Evolutionary conservation across 2,797 vertebrate species (phyloP).

Genomic region (Sebastes matsubarae): DNA sequence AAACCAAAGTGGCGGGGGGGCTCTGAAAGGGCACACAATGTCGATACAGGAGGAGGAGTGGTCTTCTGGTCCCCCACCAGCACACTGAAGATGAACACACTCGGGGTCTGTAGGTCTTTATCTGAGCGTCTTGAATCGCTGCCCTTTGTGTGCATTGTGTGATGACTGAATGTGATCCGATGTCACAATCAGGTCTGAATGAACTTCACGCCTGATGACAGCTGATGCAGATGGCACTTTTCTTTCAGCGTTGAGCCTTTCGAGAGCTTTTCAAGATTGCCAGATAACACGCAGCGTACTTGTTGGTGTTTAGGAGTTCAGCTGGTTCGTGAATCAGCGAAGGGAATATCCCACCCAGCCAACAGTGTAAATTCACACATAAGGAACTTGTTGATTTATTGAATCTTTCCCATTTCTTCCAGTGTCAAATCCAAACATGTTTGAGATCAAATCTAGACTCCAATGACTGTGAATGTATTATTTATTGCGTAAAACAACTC

Average conservation of each 20-base stretch:
- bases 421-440: neutral
- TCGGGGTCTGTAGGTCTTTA: slow-evolving; percentile 56
- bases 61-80: slow-evolving; percentile 71
- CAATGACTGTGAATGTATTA: neutral
- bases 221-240: slow-evolving; percentile 47
- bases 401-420: neutral
- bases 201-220: slow-evolving; percentile 37
- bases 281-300: neutral
- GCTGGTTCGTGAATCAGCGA: neutral
- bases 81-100: slow-evolving; percentile 66
- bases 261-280: neutral
- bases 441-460: neutral
- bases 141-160: slow-evolving; percentile 65
- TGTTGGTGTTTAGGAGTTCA: neutral
- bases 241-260: slow-evolving; percentile 14
- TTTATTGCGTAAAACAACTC: neutral
- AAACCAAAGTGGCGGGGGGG: slow-evolving; percentile 72
- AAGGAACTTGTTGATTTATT: neutral
- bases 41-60: slow-evolving; percentile 78
- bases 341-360: neutral
- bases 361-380: neutral
- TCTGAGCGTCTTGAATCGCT: slow-evolving; percentile 61
- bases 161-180: slow-evolving; percentile 52
- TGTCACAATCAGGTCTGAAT: slow-evolving; percentile 49
- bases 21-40: slow-evolving; percentile 80